Percentiles rank a stretch among this genome's conserved stretches.
phyloP scores from a whole-genome alignment of 2,797 vertebrate genomes.

The Myripristis jacobus region DNA sequence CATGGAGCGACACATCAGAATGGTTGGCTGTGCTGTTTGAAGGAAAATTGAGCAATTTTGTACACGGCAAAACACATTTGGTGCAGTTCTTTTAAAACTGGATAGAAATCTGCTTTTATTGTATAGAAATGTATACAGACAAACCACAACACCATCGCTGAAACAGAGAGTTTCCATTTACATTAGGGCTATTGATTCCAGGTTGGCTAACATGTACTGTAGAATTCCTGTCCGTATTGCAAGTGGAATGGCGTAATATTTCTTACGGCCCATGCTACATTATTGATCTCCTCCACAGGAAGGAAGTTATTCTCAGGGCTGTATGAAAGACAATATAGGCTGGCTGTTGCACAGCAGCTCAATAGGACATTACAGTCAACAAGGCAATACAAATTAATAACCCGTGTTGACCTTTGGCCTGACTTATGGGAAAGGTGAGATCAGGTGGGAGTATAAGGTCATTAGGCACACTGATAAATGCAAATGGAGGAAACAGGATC shows the following conservation, averaged over 20 bases:
- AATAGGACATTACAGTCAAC: slow-evolving; percentile 62
- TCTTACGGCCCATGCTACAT: slow-evolving; percentile 57
- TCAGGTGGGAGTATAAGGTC: slow-evolving; percentile 59
- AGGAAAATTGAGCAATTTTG: slow-evolving; percentile 42
- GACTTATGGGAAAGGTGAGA: slow-evolving; percentile 64
- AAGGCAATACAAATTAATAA: slow-evolving; percentile 73
- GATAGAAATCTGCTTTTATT: slow-evolving; percentile 39
- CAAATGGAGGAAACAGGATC: slow-evolving; percentile 64
- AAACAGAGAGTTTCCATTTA: slow-evolving; percentile 61
- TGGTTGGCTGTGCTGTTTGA: slow-evolving; percentile 46
- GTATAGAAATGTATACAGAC: slow-evolving; percentile 46
- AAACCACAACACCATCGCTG: slow-evolving; percentile 35
- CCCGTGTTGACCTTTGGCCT: slow-evolving; percentile 59
- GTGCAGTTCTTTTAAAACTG: slow-evolving; percentile 1
- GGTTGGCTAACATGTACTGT: slow-evolving; percentile 51
- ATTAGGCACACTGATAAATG: slow-evolving; percentile 20
- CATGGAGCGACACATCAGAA: slow-evolving; percentile 51
- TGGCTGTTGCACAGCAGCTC: slow-evolving; percentile 27
- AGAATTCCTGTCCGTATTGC: slow-evolving; percentile 59
- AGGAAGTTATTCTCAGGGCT: slow-evolving; percentile 74
- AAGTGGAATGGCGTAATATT: slow-evolving; percentile 62
- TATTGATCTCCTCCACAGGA: slow-evolving; percentile 79
- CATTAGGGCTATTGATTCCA: slow-evolving; percentile 72
- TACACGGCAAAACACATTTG: slow-evolving; percentile 20
- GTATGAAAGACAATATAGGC: slow-evolving; percentile 76